Evolutionary conservation across 30 jellyfish, hydroid and myxozoan species (phyloP).

Genomic region (Cassiopea xamachana): DNA sequence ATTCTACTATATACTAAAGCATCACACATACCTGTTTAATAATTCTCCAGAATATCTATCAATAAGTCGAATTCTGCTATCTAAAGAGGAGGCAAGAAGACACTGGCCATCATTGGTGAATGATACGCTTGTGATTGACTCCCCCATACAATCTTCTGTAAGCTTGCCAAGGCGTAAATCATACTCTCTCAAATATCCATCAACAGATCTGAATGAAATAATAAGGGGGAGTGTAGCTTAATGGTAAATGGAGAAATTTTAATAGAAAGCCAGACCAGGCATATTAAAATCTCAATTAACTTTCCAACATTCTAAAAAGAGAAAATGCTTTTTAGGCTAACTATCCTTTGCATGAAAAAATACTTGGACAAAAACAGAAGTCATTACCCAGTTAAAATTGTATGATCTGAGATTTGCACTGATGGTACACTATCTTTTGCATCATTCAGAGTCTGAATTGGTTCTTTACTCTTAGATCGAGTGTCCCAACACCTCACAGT

Average conservation of each 20-base stretch:
- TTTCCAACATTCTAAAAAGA: not conserved
- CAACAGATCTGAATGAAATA: conserved; percentile 82
- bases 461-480: conserved; percentile 83
- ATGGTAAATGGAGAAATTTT: too few relatives aligned
- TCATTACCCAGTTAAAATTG: conserved; percentile 83
- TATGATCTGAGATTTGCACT: conserved; percentile 78
- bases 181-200: conserved; percentile 84
- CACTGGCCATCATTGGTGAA: conserved; percentile 94
- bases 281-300: too few relatives aligned
- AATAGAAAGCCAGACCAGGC: too few relatives aligned
- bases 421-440: conserved; percentile 95
- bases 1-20: not conserved
- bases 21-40: conserved; percentile 67
- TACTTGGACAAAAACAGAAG: not conserved
- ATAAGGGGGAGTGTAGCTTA: not conserved
- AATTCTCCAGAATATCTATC: conserved; percentile 88
- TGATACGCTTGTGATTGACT: conserved; percentile 89
- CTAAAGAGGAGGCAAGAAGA: conserved; percentile 83
- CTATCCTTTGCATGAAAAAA: not conserved
- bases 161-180: conserved; percentile 91
- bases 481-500: conserved; percentile 98
- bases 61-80: conserved; percentile 70
- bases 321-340: not conserved
- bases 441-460: conserved; percentile 87
- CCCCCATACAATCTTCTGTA: conserved; percentile 94